Conservation (phyloP, 2,888 invertebrate species). For the Rugalucina vietnamica region DNA sequence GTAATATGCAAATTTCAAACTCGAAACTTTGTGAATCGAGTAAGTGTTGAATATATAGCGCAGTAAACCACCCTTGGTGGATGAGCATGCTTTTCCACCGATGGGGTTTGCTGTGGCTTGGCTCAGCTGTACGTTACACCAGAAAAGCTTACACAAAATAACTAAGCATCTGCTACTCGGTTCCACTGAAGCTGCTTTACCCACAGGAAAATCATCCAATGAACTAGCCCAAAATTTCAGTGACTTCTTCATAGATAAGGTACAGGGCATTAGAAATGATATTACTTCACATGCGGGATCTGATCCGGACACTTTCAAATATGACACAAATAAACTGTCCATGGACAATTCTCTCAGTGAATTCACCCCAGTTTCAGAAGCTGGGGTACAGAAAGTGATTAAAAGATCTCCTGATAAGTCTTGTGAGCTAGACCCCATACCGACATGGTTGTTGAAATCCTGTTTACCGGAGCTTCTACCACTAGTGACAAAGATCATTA, state of each 20-base stretch:
- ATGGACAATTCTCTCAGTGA: background rate
- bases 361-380: conserved; percentile 3
- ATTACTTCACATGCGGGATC: background rate
- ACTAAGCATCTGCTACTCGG: conserved; percentile 13
- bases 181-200: background rate
- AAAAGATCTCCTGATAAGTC: conserved; percentile 41
- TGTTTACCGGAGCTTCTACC: conserved; percentile 23
- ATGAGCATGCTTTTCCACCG: no score
- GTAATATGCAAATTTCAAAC: no score
- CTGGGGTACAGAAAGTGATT: conserved; percentile 7
- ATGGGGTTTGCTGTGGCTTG: no score
- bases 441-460: conserved; percentile 36
- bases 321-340: conserved; percentile 3
- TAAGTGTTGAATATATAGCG: no score
- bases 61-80: no score
- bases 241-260: conserved; percentile 5
- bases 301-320: background rate
- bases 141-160: conserved; percentile 22
- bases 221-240: conserved; percentile 10
- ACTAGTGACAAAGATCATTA: conserved; percentile 9
- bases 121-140: no score
- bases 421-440: conserved; percentile 32
- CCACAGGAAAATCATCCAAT: background rate
- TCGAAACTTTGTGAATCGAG: no score
- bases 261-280: background rate